Conservation (phyloP, 2,797 vertebrate species). For the Aphelocoma californica region DNA sequence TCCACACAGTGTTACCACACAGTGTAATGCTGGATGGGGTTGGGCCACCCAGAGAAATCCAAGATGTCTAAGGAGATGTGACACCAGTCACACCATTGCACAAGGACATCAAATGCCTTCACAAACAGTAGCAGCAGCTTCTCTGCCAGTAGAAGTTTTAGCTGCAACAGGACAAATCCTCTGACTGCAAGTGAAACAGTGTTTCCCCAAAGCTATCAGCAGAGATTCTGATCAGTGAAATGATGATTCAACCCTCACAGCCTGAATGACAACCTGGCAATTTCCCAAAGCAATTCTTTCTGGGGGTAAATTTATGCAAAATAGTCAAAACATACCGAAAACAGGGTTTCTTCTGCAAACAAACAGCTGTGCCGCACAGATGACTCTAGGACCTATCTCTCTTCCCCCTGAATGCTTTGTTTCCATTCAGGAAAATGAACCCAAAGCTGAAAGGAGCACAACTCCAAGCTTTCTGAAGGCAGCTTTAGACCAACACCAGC, state of each 20-base stretch:
- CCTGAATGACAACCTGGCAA: neutral
- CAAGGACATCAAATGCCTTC: neutral
- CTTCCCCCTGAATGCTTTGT: neutral
- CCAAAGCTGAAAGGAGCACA: neutral
- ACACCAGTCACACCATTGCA: neutral
- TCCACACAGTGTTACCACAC: neutral
- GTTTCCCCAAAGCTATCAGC: neutral
- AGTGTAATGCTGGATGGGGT: rapidly evolving
- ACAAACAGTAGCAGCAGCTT: neutral
- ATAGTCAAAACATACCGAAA: neutral
- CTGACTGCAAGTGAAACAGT: neutral
- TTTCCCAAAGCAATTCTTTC: neutral
- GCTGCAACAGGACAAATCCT: neutral
- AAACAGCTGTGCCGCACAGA: neutral
- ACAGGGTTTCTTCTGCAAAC: neutral
- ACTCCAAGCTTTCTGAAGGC: neutral
- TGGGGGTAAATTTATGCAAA: neutral
- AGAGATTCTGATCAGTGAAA: neutral
- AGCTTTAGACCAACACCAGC: rapidly evolving
- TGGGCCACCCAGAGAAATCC: neutral
- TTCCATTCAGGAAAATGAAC: neutral
- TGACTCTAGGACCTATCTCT: neutral
- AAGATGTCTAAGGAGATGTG: neutral
- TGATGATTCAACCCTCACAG: neutral
- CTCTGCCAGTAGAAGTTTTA: neutral